Evolutionary conservation across 2,113 vertebrate genomes (phyloP).

Genomic region (Sinosuthora webbiana): DNA sequence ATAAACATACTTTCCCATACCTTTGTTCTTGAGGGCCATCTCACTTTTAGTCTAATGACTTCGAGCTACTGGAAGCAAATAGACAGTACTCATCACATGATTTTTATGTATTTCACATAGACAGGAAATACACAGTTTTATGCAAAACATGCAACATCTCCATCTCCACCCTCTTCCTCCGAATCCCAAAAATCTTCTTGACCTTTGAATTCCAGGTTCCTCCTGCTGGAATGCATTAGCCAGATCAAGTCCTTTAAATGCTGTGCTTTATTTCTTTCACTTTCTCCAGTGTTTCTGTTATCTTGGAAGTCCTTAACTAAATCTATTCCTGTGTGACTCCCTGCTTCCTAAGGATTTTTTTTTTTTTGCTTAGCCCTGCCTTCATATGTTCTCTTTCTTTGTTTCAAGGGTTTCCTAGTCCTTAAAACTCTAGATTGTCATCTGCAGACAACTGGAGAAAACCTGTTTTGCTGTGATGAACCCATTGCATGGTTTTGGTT

Average conservation of each 20-base stretch:
- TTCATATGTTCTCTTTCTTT: not conserved
- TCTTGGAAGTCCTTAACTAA: not conserved
- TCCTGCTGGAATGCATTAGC: not conserved
- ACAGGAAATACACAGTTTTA: not conserved
- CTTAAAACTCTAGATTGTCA: not conserved
- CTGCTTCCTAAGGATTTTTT: not conserved
- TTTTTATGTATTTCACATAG: not conserved
- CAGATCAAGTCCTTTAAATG: not conserved
- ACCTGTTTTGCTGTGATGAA: not conserved
- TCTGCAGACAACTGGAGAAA: not conserved
- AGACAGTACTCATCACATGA: not conserved
- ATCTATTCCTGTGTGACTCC: not conserved
- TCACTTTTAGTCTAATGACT: not conserved
- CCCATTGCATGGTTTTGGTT: not conserved
- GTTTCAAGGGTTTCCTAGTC: not conserved
- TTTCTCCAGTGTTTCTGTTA: not conserved
- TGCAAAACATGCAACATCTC: not conserved
- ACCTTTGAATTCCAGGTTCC: not conserved
- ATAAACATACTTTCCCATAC: not conserved
- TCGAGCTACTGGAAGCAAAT: not conserved
- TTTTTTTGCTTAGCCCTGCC: not conserved
- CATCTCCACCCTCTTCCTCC: not conserved
- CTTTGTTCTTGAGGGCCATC: not conserved
- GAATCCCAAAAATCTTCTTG: not conserved
- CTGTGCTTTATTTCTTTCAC: not conserved